These are phyloP conservation scores for Myotis yumanensis DNA, from an alignment of 2,113 vertebrate species.

Conservation along the genomic window DNA sequence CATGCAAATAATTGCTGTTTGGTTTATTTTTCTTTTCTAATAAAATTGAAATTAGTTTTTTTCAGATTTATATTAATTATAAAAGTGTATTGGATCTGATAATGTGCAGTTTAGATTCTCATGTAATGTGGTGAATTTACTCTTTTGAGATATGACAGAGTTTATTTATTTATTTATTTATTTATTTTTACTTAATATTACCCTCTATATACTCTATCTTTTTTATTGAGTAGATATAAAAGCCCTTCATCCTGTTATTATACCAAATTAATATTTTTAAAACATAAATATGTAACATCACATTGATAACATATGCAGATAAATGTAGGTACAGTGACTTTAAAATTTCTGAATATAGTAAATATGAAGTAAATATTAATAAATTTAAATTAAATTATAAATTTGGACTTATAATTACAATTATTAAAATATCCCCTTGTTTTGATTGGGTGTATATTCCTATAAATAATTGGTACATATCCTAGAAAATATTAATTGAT, in stretches of 20 bases:
- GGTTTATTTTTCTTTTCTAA: not conserved
- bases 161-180: conserved; percentile 14
- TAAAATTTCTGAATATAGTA: not conserved
- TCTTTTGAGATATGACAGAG: not conserved
- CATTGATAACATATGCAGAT: not conserved
- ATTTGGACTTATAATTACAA: not conserved
- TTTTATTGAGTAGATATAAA: not conserved
- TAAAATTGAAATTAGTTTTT: not conserved
- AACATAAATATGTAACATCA: not conserved
- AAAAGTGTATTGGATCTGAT: not conserved
- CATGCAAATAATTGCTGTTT: not conserved
- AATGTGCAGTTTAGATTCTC: not conserved
- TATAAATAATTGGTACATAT: not conserved
- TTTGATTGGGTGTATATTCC: not conserved
- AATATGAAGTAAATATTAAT: not conserved
- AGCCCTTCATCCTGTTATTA: not conserved
- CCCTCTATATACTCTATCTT: not conserved
- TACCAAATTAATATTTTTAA: not conserved
- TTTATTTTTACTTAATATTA: not conserved
- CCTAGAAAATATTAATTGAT: not conserved
- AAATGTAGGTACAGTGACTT: not conserved
- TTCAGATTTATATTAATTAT: not conserved
- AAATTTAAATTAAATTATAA: not conserved
- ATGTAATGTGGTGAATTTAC: not conserved
- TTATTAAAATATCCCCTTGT: not conserved